Evolutionary conservation across 2,888 invertebrate genomes (phyloP).

Genomic region (Clostera curtula): DNA sequence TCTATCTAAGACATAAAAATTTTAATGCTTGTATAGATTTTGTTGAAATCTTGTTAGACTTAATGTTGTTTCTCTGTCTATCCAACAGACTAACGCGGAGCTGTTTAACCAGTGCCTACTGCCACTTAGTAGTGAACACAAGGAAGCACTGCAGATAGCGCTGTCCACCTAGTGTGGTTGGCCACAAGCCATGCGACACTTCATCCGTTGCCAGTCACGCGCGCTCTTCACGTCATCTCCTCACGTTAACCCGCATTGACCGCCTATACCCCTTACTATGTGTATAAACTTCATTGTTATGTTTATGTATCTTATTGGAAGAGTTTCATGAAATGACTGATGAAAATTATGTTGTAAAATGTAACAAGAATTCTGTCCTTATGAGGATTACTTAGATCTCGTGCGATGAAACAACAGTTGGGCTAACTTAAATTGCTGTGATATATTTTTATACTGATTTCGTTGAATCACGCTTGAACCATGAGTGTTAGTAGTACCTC

Average conservation of each 20-base stretch:
- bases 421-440: conserved; percentile 67
- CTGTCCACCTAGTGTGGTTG: conserved; percentile 59
- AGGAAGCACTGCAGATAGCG: conserved; percentile 87
- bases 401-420: conserved; percentile 38
- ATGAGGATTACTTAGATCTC: conserved; percentile 28
- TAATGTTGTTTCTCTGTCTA: conserved; percentile 5
- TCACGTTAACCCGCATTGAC: conserved; percentile 21
- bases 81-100: conserved; percentile 81
- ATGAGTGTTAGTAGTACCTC: conserved; percentile 38
- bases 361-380: conserved; percentile 27
- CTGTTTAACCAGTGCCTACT: conserved; percentile 87
- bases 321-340: conserved; percentile 28
- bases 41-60: background rate
- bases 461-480: conserved; percentile 43
- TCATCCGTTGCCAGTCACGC: conserved; percentile 31
- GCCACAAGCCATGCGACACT: conserved; percentile 17
- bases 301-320: conserved; percentile 19
- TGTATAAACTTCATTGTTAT: conserved; percentile 21
- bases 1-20: too few relatives aligned
- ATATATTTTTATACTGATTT: conserved; percentile 67
- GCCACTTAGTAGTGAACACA: conserved; percentile 85
- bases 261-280: conserved; percentile 26
- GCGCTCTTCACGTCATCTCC: conserved; percentile 24
- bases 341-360: conserved; percentile 35
- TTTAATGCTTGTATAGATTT: too few relatives aligned